Evolutionary conservation across 2,888 invertebrate genomes (phyloP), one percentile per base, ranked within the genome.

Genomic region (Thumatha senex): DNA sequence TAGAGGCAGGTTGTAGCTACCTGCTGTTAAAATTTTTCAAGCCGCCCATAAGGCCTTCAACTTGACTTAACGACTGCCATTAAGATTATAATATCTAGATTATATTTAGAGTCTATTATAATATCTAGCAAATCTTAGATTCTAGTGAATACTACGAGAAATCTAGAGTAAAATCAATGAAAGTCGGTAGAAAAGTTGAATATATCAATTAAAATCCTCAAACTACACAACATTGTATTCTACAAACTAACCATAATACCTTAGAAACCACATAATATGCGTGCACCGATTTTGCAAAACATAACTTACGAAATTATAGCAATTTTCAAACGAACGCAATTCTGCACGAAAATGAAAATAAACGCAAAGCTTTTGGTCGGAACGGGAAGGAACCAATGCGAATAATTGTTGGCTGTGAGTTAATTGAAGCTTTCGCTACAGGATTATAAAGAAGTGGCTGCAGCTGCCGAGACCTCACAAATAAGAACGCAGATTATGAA

Each of bases 261-360:
- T 40, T 11, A 40, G 10, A 34, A 40, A 40, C 12, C 29, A 9
- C 13, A 55, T 60, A 63, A 62, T 66, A 68, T 68, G 67, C 66
- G 59, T 65, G 60, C 39, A 39, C 11, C 18, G 7, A 3, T 3
- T 63, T 57, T 68, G 54, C 59, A 64, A 48, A 61, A 53, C 63
- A 64, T 57, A 63, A 56, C 61, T 43, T 59, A 63, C 56, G 50
- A 72, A 76, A 79, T 78, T 76, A 72, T 71, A 70, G 78, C 70
- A 74, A 78, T 80, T 75, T 72, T 57, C 60, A 77, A 74, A 75
- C 62, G 7, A 63, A 63, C 64, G 70, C 74, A 75, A 78, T 74
- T 76, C 66, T 58, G 57, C 61, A 72, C 65, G 65, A 72, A 74
- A 79, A 80, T 70, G 58, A 75, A 78, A 78, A 76, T 72, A 74